Percentiles rank a stretch among this genome's conserved stretches.
Conservation (phyloP, 2,888 invertebrate species). For the Neoascia interrupta region DNA sequence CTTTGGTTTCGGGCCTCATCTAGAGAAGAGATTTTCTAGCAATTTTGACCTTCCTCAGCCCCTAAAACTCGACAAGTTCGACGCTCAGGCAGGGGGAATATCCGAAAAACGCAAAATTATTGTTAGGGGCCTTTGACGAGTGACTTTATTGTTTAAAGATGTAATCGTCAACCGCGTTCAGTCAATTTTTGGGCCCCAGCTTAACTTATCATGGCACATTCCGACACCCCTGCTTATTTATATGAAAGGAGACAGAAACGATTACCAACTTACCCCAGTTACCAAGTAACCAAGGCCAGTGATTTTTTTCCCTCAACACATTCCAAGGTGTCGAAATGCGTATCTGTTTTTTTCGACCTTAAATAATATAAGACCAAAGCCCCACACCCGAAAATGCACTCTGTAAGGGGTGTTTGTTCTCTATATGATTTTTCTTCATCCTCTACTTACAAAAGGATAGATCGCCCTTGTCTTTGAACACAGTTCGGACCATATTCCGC, state of each 20-base stretch:
- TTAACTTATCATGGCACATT: conserved; percentile 42
- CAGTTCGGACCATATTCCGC: conserved; percentile 6
- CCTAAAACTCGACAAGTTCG: too few species aligned
- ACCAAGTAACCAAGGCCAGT: too few species aligned
- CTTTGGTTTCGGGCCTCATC: too few species aligned
- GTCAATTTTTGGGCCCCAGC: conserved; percentile 66
- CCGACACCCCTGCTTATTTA: conserved; percentile 6
- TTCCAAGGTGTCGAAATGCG: conserved; percentile 12
- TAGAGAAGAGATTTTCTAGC: too few species aligned
- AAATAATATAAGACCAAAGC: too few species aligned
- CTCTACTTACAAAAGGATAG: conserved; percentile 1
- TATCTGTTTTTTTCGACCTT: conserved; percentile 18
- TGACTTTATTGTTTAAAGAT: conserved; percentile 67
- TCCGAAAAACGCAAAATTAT: too few species aligned
- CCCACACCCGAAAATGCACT: conserved; percentile 25
- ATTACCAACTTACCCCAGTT: conserved; percentile 22
- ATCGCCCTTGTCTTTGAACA: conserved; percentile 7
- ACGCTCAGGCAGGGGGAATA: too few species aligned
- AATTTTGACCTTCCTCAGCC: too few species aligned
- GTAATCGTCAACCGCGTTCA: conserved; percentile 71
- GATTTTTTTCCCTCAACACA: conserved; percentile 23
- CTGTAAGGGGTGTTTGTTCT: conserved; percentile 49
- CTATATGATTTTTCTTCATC: neutral
- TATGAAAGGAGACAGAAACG: conserved; percentile 36
- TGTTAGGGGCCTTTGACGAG: too few species aligned